These are phyloP conservation scores for Bradypodion pumilum DNA, from an alignment of 2,797 vertebrate species.

Conservation along the genomic window DNA sequence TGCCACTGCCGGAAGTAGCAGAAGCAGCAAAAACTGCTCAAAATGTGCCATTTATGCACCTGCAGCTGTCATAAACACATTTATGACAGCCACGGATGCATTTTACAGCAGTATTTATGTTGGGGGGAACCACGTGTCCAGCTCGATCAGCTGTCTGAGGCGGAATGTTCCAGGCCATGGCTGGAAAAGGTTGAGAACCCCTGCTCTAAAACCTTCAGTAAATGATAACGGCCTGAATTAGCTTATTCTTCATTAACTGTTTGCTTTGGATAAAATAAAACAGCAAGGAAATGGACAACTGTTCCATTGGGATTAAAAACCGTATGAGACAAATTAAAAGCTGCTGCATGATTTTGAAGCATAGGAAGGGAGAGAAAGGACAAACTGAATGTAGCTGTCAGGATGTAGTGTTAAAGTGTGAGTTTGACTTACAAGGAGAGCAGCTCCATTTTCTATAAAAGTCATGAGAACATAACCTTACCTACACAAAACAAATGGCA, in stretches of 20 bases:
- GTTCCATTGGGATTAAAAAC: constrained; percentile 57
- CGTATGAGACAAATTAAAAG: constrained; percentile 87
- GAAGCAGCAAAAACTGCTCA: no score
- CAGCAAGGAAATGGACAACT: constrained; percentile 62
- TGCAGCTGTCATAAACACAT: no score
- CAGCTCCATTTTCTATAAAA: constrained; percentile 21
- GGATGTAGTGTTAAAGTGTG: no score
- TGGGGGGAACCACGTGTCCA: no score
- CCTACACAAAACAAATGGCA: background rate
- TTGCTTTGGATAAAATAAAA: constrained; percentile 70
- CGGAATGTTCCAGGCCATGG: no score
- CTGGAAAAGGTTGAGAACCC: no score
- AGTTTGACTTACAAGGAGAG: constrained; percentile 30
- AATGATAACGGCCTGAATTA: constrained; percentile 71
- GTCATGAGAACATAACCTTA: constrained; percentile 35
- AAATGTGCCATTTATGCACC: no score
- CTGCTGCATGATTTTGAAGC: constrained; percentile 71
- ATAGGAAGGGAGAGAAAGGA: constrained; percentile 16
- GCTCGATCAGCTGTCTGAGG: no score
- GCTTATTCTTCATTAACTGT: constrained; percentile 64
- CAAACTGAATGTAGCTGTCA: no score
- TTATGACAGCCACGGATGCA: no score
- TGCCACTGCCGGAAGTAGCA: no score
- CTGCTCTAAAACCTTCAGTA: constrained; percentile 67
- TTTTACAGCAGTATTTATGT: no score